Conservation (phyloP, 1,140 invertebrate genomes). For the Portunus trituberculatus region DNA sequence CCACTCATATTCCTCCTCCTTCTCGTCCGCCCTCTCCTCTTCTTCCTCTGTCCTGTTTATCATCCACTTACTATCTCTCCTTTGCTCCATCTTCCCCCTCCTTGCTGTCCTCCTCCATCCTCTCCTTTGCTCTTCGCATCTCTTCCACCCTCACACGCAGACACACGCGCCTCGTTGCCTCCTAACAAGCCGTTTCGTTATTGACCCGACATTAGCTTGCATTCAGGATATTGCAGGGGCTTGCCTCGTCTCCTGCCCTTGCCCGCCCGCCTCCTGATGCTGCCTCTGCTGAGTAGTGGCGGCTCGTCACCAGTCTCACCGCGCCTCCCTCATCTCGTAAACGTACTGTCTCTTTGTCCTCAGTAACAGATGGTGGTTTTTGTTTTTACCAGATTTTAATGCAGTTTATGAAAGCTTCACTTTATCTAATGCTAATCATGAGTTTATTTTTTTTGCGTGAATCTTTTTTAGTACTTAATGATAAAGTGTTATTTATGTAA, state of each 20-base stretch:
- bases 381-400: too few species aligned
- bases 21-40: neutral
- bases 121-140: neutral
- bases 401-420: too few species aligned
- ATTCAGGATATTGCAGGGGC: neutral
- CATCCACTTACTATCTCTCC: neutral
- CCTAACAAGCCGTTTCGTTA: constrained; percentile 20
- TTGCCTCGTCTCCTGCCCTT: neutral
- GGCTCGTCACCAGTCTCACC: too few species aligned
- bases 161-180: constrained; percentile 7
- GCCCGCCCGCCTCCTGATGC: neutral
- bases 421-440: too few species aligned
- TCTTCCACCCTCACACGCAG: neutral
- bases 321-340: too few species aligned
- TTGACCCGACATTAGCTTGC: constrained; percentile 10
- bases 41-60: neutral
- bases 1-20: neutral
- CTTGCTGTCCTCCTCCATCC: neutral
- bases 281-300: neutral
- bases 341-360: too few species aligned
- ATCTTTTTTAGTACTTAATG: too few species aligned
- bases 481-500: too few species aligned
- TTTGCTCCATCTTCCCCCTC: neutral
- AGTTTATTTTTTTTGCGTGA: too few species aligned
- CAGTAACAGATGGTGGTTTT: too few species aligned